phyloP scores from a whole-genome alignment of 2,113 vertebrate genomes.

The Calidris pugnax region DNA sequence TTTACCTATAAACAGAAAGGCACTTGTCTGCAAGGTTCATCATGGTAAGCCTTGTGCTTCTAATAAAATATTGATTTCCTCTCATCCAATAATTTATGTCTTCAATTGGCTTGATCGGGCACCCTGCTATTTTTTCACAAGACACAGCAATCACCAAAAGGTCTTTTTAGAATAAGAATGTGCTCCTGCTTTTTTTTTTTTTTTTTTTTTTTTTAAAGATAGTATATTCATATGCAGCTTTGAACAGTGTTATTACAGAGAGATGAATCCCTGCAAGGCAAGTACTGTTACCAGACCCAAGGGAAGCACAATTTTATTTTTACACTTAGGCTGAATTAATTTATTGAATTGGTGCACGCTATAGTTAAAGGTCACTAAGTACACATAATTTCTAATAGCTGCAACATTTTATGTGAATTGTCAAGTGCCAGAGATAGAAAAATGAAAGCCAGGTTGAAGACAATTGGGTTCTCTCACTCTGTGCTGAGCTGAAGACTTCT shows the following conservation, averaged over 20 bases:
- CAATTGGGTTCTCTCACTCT: not conserved
- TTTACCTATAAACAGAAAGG: conserved; percentile 19
- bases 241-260: not conserved
- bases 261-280: not conserved
- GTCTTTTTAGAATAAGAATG: not conserved
- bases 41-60: not conserved
- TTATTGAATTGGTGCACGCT: not conserved
- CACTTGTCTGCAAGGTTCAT: not conserved
- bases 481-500: not conserved
- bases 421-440: not conserved
- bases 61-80: conserved; percentile 34
- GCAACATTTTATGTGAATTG: not conserved
- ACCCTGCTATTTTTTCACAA: not conserved
- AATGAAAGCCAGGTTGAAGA: not conserved
- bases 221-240: not conserved
- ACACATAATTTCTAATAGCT: not conserved
- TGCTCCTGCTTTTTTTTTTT: not conserved
- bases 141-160: not conserved
- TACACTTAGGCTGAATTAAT: not conserved
- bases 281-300: not conserved
- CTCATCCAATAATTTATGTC: not conserved
- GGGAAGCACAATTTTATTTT: not conserved
- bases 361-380: not conserved
- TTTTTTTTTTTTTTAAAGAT: not conserved
- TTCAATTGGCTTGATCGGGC: not conserved